Base-by-base conservation (phyloP, 2,797 vertebrate species). In the Lepidocolaptes lacrymiger region DNA sequence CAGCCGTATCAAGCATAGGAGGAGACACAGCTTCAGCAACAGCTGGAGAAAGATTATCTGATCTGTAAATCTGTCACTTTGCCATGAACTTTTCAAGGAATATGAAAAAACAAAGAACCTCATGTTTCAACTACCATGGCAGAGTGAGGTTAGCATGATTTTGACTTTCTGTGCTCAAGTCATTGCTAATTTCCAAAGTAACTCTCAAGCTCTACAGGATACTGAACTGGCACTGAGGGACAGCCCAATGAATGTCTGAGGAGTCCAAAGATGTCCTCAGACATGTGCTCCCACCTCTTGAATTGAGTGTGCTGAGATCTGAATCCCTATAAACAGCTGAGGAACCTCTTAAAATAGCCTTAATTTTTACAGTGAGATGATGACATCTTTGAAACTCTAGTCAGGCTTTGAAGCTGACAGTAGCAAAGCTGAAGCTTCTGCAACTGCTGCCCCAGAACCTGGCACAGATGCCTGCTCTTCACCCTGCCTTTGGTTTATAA, bases 351-450 rank as follows among this genome's bases (percentile, higher is more conserved):
- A 91, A 96, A 95, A 94, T 90, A 95, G 62, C 46, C 55, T 73
- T n/a, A 59, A 62, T 91, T 94, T 90, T 90, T 91, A 58, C 48
- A 95, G 83, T 55, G 82, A 82, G 88, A 84, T 86, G 96, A 96
- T 97, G 94, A 97, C 90, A 94, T 95, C 76, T 94, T 86, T 84
- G 85, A 96, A 96, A 95, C 66, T 71, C 20, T 52, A 95, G 77
- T 96, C 66, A 88, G 52, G 26, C 80, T 96, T 95, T 94, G 88
- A 94, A 96, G 86, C 71, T 82, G 93, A 90, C 93, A 96, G 85
- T 94, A 94, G 94, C 95, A 79, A 86, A 93, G 66, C 49, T 93
- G 88, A 91, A 95, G 74, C 89, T 88, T 96, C 94, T 94, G 88
- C 71, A 95, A 89, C 85, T 81, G 91, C 43, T 93, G 82, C 41